phyloP scores from a whole-genome alignment of 1,140 invertebrate genomes.

The Drosophila melanogaster region DNA sequence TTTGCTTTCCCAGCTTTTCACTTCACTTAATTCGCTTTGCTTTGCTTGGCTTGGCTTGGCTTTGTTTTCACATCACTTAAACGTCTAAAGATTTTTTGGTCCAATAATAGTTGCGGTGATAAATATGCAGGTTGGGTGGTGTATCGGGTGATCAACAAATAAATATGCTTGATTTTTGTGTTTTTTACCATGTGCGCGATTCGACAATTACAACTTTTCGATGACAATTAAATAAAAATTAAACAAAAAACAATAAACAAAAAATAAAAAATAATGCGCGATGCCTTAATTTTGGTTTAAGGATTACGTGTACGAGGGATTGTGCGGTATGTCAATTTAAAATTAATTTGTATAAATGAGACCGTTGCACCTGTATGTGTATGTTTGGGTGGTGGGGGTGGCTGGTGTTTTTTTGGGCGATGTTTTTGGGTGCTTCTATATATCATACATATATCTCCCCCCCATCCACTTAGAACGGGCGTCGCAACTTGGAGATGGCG shows the following conservation, averaged over 20 bases:
- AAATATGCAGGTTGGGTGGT: conserved; percentile 5
- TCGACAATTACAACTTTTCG: conserved; percentile 43
- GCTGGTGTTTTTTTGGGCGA: neutral
- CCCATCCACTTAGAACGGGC: conserved; percentile 84
- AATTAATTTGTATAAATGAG: conserved; percentile 82
- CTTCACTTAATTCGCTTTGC: conserved; percentile 51
- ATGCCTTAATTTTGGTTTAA: conserved; percentile 36
- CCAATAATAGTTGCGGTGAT: conserved; percentile 75
- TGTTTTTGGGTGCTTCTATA: conserved; percentile 17
- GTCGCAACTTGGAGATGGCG: conserved; percentile 91
- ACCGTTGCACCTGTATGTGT: conserved; percentile 77
- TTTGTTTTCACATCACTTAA: conserved; percentile 71
- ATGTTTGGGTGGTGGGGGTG: conserved; percentile 2
- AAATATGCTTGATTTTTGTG: conserved; percentile 24
- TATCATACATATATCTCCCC: neutral
- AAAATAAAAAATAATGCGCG: conserved; percentile 39
- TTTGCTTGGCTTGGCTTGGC: conserved; percentile 49
- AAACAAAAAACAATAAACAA: conserved; percentile 26
- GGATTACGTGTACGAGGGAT: conserved; percentile 38
- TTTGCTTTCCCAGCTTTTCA: conserved; percentile 49
- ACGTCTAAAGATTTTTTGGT: conserved; percentile 83
- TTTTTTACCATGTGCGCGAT: conserved; percentile 6
- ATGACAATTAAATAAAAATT: conserved; percentile 43
- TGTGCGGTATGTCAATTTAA: conserved; percentile 81
- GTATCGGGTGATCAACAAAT: conserved; percentile 21